A percentile compares a stretch with the other conserved stretches of the same genome.
Conservation (phyloP, 1,140 invertebrate species). For the Mya arenaria region DNA sequence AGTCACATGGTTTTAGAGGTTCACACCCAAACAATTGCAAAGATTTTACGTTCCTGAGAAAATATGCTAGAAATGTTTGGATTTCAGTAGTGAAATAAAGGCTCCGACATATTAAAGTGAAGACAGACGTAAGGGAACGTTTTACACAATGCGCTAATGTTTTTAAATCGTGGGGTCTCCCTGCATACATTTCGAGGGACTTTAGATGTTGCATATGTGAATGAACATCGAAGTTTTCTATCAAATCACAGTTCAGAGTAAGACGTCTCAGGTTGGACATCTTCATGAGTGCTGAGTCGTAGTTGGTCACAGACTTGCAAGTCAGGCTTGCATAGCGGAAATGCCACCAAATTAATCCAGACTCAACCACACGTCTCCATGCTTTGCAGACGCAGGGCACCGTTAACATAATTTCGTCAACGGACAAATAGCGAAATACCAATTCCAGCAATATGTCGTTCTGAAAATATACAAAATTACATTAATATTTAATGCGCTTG, state of each 20-base stretch:
- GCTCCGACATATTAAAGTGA: slow-evolving; percentile 30
- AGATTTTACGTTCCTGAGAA: slow-evolving; percentile 20
- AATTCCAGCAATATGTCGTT: slow-evolving; percentile 25
- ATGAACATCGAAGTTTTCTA: slow-evolving; percentile 10
- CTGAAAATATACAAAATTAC: slow-evolving; percentile 32
- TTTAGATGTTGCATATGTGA: slow-evolving; percentile 8
- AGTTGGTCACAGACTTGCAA: slow-evolving; percentile 10
- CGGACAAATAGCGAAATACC: slow-evolving; percentile 14
- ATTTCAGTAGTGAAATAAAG: slow-evolving; percentile 20
- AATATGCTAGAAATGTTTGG: slow-evolving; percentile 31
- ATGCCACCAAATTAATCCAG: slow-evolving; percentile 22
- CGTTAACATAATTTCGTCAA: slow-evolving; percentile 20
- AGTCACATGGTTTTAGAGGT: slow-evolving; percentile 21
- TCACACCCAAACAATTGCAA: slow-evolving; percentile 22
- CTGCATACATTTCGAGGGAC: slow-evolving; percentile 21
- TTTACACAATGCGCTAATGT: slow-evolving; percentile 23
- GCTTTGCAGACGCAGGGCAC: slow-evolving; percentile 9
- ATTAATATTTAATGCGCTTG: neutral
- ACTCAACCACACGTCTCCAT: slow-evolving; percentile 20
- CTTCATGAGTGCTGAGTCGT: slow-evolving; percentile 18
- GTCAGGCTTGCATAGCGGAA: slow-evolving; percentile 18
- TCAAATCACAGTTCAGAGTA: slow-evolving; percentile 15
- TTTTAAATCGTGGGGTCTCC: slow-evolving; percentile 19
- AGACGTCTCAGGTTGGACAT: slow-evolving; percentile 21
- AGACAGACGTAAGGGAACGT: neutral